Evolutionary conservation across 2,888 invertebrate species (phyloP).

Genomic region (Drosophila niveifrons): DNA sequence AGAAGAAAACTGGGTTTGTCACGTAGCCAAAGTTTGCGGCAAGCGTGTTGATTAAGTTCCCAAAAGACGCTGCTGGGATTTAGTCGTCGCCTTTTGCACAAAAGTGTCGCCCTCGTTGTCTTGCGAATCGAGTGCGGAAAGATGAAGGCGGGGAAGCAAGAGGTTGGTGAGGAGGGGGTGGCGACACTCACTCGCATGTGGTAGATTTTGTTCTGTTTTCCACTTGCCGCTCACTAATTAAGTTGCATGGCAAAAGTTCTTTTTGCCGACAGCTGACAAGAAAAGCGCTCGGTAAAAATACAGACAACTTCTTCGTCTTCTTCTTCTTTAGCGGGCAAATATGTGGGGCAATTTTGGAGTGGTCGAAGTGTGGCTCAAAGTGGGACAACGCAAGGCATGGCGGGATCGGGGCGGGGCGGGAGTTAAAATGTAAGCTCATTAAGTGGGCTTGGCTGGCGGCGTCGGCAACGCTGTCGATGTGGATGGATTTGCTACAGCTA

Average conservation of each 20-base stretch:
- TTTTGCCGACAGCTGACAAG: constrained; percentile 66
- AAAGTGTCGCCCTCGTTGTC: constrained; percentile 6
- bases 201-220: constrained; percentile 69
- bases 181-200: constrained; percentile 23
- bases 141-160: constrained; percentile 7
- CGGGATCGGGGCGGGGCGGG: constrained; percentile 7
- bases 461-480: constrained; percentile 13
- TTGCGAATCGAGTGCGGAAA: constrained; percentile 14
- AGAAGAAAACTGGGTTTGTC: constrained; percentile 72
- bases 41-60: constrained; percentile 72
- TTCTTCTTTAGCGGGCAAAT: constrained; percentile 10
- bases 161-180: neutral
- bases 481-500: constrained; percentile 37
- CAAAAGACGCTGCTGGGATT: constrained; percentile 69
- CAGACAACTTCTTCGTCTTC: constrained; percentile 44
- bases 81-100: constrained; percentile 22
- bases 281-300: constrained; percentile 53
- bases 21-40: constrained; percentile 65
- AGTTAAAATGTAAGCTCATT: constrained; percentile 77
- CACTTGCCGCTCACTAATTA: constrained; percentile 78
- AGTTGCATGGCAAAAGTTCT: constrained; percentile 72
- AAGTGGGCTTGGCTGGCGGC: constrained; percentile 65
- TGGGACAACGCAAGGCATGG: constrained; percentile 1
- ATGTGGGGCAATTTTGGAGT: constrained; percentile 52
- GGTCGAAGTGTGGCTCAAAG: constrained; percentile 27